Base-by-base conservation (phyloP, 2,113 vertebrate species). In the Plecotus auritus region DNA sequence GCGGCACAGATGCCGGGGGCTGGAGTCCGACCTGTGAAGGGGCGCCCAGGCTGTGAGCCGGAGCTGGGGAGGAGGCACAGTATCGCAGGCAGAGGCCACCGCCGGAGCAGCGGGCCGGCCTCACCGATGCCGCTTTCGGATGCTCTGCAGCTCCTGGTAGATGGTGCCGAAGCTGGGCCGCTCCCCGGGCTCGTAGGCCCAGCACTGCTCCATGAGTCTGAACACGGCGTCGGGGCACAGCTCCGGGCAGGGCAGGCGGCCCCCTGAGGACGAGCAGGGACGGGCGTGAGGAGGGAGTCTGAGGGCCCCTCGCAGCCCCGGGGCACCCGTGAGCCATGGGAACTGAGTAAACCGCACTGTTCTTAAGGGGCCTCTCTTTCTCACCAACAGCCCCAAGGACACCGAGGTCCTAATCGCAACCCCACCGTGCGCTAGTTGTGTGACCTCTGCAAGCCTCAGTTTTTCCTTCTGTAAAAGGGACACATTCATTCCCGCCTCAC, bases 131-230 rank as follows among this genome's bases (percentile, higher is more conserved):
- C 96, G 98, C 91, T 97, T 98, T 82, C 98, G 98, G 86, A 99
- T 98, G 85, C 70, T 40, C 30, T 73, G 85, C 72, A 99, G 99
- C 16, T 99, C 98, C 85, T 98, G 97, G 80, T 97, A 98, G 26
- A 99, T 97, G 95, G 95, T 85, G 91, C 96, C 96, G 96, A 99
- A 99, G 77, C 96, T 98, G 5, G 99, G 99, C 26, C 99, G 98
- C 47, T 98, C 98, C 91, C 22, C 91, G 1, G 99, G 98, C 0
- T 99, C 98, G 0, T 99, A 99, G 95, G 99, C 98, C 99, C 99
- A 99, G 98, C 99, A 99, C 54, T 97, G 98, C 96, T 95, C 98
- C 99, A 99, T 99, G 80, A 99, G 98, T 70, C 94, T 97, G 96
- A 99, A 99, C 77, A 99, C 98, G 4, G 99, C 99, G 1, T 98